Evolutionary conservation across 37 sponge, comb jelly and placozoan genomes (phyloP).

Genomic region (Mnemiopsis leidyi): DNA sequence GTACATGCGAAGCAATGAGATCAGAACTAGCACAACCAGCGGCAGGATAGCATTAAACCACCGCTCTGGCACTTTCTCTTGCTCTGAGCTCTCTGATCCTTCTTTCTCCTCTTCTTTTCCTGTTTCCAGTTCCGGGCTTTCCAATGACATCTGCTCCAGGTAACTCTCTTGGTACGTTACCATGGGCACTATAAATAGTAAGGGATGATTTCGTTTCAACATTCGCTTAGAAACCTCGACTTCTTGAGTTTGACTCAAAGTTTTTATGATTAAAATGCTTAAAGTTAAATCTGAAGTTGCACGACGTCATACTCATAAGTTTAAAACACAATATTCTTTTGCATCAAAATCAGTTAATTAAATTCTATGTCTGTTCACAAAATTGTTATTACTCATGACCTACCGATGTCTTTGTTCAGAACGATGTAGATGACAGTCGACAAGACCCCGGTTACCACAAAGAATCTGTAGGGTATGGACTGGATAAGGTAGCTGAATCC

Average conservation of each 20-base stretch:
- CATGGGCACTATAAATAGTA: constrained; percentile 28
- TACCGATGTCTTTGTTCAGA: constrained; percentile 41
- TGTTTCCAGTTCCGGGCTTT: neutral
- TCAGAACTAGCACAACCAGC: neutral
- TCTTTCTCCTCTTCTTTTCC: neutral
- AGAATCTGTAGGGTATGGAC: constrained; percentile 56
- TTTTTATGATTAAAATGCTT: too few species aligned
- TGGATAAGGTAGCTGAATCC: constrained; percentile 41
- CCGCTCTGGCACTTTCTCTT: neutral
- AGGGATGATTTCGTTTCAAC: neutral
- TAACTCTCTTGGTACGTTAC: neutral
- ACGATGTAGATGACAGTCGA: constrained; percentile 7
- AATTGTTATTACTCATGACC: neutral
- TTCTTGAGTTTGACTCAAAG: too few species aligned
- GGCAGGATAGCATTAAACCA: constrained; percentile 47
- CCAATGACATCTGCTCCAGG: neutral
- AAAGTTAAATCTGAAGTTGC: too few species aligned
- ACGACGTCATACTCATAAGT: too few species aligned
- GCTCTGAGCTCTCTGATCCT: neutral
- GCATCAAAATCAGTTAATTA: too few species aligned
- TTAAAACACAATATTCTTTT: too few species aligned
- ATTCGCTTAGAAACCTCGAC: too few species aligned
- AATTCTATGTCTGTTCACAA: too few species aligned
- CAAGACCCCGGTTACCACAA: constrained; percentile 1
- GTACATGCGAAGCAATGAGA: constrained; percentile 15